These are phyloP conservation scores for Melanostoma mellinum DNA, from an alignment of 2,888 invertebrate species.

Conservation along the genomic window DNA sequence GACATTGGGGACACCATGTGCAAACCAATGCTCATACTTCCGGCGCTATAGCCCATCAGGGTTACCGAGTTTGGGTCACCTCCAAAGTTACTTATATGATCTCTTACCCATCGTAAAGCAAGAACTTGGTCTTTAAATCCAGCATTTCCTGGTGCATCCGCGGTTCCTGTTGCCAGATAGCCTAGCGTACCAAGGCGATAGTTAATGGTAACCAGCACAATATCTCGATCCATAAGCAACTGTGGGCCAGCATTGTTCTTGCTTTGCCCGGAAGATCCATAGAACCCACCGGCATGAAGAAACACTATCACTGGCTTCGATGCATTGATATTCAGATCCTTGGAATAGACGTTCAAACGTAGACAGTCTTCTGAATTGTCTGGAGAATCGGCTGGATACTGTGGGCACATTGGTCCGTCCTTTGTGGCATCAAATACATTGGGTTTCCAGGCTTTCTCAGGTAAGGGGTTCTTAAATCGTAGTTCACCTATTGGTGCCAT, in stretches of 20 bases:
- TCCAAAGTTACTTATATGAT: slow-evolving; percentile 86
- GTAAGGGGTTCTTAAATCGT: slow-evolving; percentile 82
- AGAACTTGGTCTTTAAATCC: slow-evolving; percentile 88
- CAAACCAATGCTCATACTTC: slow-evolving; percentile 82
- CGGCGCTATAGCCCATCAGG: slow-evolving; percentile 85
- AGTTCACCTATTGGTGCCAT: slow-evolving; percentile 77
- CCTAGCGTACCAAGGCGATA: slow-evolving; percentile 84
- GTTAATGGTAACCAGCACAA: slow-evolving; percentile 86
- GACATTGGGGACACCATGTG: slow-evolving; percentile 87
- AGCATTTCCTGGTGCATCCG: slow-evolving; percentile 86
- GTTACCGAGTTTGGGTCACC: slow-evolving; percentile 86
- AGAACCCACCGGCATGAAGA: slow-evolving; percentile 87
- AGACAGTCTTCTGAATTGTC: slow-evolving; percentile 84
- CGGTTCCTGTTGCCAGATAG: slow-evolving; percentile 86
- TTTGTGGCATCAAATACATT: slow-evolving; percentile 83
- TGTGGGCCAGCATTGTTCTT: slow-evolving; percentile 82
- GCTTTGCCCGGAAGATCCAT: slow-evolving; percentile 84
- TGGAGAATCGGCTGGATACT: slow-evolving; percentile 77
- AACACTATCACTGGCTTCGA: slow-evolving; percentile 85
- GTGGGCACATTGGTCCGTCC: slow-evolving; percentile 84
- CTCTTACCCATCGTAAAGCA: slow-evolving; percentile 86
- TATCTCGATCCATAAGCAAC: slow-evolving; percentile 85
- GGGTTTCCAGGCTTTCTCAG: slow-evolving; percentile 82
- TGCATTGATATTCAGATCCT: slow-evolving; percentile 73
- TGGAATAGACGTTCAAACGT: slow-evolving; percentile 84